Base-by-base conservation (phyloP, 1,140 invertebrate genomes). In the Matsumurasca onukii region DNA sequence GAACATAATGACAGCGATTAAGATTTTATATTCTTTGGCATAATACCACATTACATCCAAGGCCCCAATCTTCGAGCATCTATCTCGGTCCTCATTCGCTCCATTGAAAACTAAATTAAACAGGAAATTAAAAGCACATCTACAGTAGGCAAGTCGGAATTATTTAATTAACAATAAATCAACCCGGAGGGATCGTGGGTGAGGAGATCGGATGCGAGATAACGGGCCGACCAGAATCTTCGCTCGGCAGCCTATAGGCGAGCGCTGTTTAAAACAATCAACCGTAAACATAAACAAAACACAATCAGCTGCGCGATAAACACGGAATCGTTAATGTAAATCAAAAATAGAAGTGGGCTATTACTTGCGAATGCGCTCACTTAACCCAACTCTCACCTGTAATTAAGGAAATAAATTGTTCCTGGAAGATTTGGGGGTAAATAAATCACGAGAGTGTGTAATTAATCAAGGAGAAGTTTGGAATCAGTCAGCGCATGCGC, bases 131-230 rank as follows among this genome's bases (percentile, higher is more conserved):
- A 59, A 59, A 27, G 13, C 55, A 27, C 55, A 29, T 59, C 24
- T 59, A 13, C 55, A 59, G 25, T 29, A 27, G 25, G 55, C 12
- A 27, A 59, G 55, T 2, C 13, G 25, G 55, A 59, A 59, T 59
- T 59, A 59, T 59, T 59, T 59, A 59, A 59, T 59, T 27, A 59
- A 24, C 55, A 27, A 59, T 59, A 59, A 59, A 59, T 59, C 55
- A 59, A 27, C 25, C 3, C 3, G 25, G 55, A 59, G 25, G 30
- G 55, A 27, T n/a, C 55, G 55, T 27, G 24, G 55, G 17, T 39
- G 5, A 17, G 34, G 34, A 5, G 34, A 17, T 9, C 34, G 17
- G 5, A 39, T 17, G 15, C 20, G 49, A 52, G 49, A 27, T 27
- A 59, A 29, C 30, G 24, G 55, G 24, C 22, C 55, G n/a, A 27